Evolutionary conservation across 2,888 invertebrate genomes (phyloP).

Genomic region (Hecatera dysodea): DNA sequence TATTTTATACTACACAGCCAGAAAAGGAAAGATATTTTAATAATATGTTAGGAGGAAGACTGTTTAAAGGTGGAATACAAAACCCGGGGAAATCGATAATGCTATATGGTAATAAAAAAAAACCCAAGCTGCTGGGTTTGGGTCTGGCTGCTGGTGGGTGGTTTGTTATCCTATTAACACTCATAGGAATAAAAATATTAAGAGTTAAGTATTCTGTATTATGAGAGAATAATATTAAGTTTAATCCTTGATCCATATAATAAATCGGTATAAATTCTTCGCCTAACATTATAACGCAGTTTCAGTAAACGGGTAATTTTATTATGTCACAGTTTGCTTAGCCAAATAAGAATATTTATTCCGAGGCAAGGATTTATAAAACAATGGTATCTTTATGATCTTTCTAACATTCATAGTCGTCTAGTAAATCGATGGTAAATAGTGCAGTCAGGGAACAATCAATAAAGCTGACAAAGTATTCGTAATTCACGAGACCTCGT

Average conservation of each 20-base stretch:
- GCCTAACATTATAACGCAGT: background rate
- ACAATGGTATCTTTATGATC: constrained; percentile 43
- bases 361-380: constrained; percentile 8
- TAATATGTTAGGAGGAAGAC: background rate
- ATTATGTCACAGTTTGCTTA: constrained; percentile 3
- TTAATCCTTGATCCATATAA: too few relatives aligned
- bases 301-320: constrained; percentile 12
- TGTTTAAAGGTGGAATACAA: background rate
- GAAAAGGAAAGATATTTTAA: background rate
- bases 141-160: too few relatives aligned
- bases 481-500: constrained; percentile 64
- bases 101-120: background rate
- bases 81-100: background rate
- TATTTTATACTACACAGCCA: background rate
- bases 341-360: constrained; percentile 20
- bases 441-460: constrained; percentile 35
- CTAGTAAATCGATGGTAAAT: constrained; percentile 27
- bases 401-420: constrained; percentile 8
- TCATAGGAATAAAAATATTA: too few relatives aligned
- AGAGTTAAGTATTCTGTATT: too few relatives aligned
- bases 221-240: too few relatives aligned
- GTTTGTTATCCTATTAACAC: background rate
- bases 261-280: background rate
- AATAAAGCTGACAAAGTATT: constrained; percentile 57
- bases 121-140: too few relatives aligned